Percentiles rank a stretch among this genome's conserved stretches.
Evolutionary conservation across 2,113 vertebrate genomes (phyloP).

Genomic region (Eolophus roseicapilla): DNA sequence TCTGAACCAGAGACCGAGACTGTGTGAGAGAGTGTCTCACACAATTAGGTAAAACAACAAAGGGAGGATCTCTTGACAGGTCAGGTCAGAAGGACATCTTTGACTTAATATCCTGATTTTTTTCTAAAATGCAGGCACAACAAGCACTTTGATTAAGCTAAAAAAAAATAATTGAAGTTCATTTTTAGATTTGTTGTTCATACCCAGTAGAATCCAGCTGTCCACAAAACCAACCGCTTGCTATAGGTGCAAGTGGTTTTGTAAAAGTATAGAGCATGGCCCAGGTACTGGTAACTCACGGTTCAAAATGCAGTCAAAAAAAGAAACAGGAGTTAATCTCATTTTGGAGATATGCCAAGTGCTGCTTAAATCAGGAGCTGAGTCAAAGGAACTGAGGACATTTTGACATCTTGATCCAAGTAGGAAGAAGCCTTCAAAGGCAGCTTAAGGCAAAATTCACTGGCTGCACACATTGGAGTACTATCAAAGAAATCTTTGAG

Average conservation of each 20-base stretch:
- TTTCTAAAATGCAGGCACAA: background rate
- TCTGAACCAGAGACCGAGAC: background rate
- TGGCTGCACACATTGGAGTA: conserved; percentile 45
- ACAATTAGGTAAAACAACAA: background rate
- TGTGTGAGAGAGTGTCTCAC: background rate
- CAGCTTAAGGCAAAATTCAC: conserved; percentile 47
- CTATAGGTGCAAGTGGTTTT: background rate
- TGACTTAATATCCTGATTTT: background rate
- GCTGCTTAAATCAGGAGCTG: conserved; percentile 39
- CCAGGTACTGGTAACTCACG: background rate
- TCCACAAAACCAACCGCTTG: background rate
- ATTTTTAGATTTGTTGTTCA: background rate
- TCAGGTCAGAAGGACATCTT: background rate
- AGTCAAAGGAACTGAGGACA: conserved; percentile 54
- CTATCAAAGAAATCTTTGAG: conserved; percentile 60
- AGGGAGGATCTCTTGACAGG: background rate
- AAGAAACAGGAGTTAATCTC: conserved; percentile 35
- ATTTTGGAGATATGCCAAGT: conserved; percentile 18
- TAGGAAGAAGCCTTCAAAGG: conserved; percentile 63
- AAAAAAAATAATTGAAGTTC: background rate
- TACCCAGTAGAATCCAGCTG: background rate
- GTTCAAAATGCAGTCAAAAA: background rate
- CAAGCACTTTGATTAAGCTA: background rate
- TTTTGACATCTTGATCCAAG: conserved; percentile 70
- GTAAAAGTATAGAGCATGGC: background rate